A percentile compares a stretch with the other conserved stretches of the same genome.
phyloP scores from a whole-genome alignment of 2,888 invertebrate species.

The Myopa testacea region DNA sequence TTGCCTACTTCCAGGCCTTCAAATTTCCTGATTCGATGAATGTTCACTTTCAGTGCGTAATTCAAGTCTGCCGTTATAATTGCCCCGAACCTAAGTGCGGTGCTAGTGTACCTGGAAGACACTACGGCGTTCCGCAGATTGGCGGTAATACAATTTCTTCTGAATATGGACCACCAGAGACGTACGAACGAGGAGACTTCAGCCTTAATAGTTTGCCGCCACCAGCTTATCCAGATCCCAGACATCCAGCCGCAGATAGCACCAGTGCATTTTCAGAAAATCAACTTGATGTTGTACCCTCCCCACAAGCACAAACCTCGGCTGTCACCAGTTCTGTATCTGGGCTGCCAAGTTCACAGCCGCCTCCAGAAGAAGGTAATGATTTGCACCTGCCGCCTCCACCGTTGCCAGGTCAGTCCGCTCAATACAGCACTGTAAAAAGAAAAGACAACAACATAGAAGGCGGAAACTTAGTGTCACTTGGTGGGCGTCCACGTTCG shows the following conservation, averaged over 20 bases:
- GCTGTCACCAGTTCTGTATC: conserved; percentile 76
- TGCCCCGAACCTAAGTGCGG: conserved; percentile 93
- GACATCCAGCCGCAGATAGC: conserved; percentile 87
- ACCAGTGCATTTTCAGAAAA: conserved; percentile 86
- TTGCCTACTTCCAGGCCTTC: conserved; percentile 96
- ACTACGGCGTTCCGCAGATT: conserved; percentile 72
- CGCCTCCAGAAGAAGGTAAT: conserved; percentile 70
- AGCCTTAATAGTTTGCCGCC: conserved; percentile 82
- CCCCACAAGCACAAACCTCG: conserved; percentile 83
- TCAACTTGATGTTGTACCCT: conserved; percentile 82
- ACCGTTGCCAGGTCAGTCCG: conserved; percentile 83
- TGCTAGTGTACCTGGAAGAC: conserved; percentile 73
- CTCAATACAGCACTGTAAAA: conserved; percentile 84
- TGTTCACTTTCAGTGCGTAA: conserved; percentile 96
- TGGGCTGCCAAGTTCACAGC: conserved; percentile 70
- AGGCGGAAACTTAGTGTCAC: conserved; percentile 77
- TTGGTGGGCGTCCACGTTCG: conserved; percentile 87
- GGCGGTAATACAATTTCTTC: conserved; percentile 74
- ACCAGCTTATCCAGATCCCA: conserved; percentile 87
- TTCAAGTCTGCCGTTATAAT: conserved; percentile 93
- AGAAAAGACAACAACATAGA: conserved; percentile 76
- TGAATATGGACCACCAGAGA: conserved; percentile 74
- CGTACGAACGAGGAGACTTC: conserved; percentile 74
- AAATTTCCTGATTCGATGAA: conserved; percentile 98
- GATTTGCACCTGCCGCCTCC: conserved; percentile 87